Evolutionary conservation across 2,113 vertebrate genomes (phyloP).

Genomic region (Balaeniceps rex): DNA sequence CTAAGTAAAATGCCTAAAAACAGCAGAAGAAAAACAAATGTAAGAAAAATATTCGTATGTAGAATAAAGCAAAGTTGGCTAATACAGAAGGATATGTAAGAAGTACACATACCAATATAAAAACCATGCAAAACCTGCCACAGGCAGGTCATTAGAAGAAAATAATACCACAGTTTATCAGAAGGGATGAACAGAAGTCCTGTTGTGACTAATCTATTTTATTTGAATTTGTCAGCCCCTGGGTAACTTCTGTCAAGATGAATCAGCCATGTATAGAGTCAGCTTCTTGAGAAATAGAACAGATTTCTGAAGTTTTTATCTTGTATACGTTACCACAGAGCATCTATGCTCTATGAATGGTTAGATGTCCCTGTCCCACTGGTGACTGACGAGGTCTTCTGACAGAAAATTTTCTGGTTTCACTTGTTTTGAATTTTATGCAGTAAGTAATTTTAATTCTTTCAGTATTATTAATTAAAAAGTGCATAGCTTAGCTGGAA

Average conservation of each 20-base stretch:
- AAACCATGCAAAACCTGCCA: background rate
- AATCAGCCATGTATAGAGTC: background rate
- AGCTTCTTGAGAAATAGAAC: background rate
- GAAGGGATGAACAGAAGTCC: background rate
- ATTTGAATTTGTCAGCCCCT: background rate
- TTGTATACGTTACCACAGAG: background rate
- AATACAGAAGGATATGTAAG: background rate
- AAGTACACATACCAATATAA: background rate
- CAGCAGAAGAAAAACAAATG: background rate
- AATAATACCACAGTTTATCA: background rate
- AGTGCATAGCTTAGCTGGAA: background rate
- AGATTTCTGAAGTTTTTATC: background rate
- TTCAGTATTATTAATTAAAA: background rate
- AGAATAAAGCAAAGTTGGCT: background rate
- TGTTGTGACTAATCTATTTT: conserved; percentile 16
- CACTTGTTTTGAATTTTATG: background rate
- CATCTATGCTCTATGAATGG: background rate
- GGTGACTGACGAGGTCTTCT: background rate
- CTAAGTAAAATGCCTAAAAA: background rate
- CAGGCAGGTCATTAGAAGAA: conserved; percentile 5
- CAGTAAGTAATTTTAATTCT: background rate
- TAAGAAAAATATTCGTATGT: background rate
- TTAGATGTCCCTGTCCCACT: background rate
- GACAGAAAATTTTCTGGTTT: background rate
- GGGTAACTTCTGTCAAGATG: background rate